These are phyloP conservation scores for Montipora capricornis DNA, from an alignment of 64 coral and sea anemone genomes.

Conservation along the genomic window DNA sequence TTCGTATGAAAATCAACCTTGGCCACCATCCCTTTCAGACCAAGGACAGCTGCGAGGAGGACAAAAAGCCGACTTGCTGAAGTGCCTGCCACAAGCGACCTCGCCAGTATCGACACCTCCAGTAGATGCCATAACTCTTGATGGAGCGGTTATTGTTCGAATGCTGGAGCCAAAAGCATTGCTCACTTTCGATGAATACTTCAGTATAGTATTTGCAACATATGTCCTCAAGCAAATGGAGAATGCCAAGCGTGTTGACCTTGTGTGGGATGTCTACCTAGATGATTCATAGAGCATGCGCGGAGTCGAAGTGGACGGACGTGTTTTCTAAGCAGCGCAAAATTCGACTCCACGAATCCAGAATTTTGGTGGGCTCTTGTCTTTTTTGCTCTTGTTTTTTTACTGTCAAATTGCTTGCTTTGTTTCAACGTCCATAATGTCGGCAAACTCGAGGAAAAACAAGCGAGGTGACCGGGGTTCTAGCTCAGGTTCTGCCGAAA, in stretches of 20 bases:
- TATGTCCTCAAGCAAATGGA: constrained; percentile 58
- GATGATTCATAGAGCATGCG: constrained; percentile 9
- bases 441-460: too few relatives aligned
- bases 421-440: too few relatives aligned
- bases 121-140: constrained; percentile 60
- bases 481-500: too few relatives aligned
- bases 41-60: constrained; percentile 69
- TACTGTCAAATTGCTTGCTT: too few relatives aligned
- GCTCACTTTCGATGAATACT: constrained; percentile 40
- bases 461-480: too few relatives aligned
- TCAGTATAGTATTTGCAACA: constrained; percentile 31
- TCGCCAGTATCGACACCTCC: constrained; percentile 55
- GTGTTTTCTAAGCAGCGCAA: too few relatives aligned
- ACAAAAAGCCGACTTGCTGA: constrained; percentile 69
- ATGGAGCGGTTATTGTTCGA: constrained; percentile 48
- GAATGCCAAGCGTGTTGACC: constrained; percentile 27
- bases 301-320: too few relatives aligned
- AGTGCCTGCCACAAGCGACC: constrained; percentile 68
- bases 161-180: constrained; percentile 68
- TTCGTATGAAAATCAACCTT: constrained; percentile 71
- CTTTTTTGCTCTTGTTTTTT: too few relatives aligned
- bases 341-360: too few relatives aligned
- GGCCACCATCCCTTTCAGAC: constrained; percentile 66
- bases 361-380: too few relatives aligned
- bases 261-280: constrained; percentile 64